Conservation (phyloP, 2,797 vertebrate genomes). For the Anguilla marmorata region DNA sequence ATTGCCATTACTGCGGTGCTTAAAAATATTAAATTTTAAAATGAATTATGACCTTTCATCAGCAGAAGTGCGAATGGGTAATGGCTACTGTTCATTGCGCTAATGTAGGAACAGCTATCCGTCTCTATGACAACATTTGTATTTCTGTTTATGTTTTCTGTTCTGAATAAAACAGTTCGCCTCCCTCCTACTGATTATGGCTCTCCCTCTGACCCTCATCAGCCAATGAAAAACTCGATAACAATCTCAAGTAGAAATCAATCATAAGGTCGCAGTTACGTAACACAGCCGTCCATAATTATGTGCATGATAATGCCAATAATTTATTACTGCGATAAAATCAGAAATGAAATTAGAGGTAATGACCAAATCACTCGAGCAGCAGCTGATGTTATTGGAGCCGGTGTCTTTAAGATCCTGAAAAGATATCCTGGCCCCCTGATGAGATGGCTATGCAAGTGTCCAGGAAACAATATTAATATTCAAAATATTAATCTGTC, state of each 20-base stretch:
- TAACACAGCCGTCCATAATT: not conserved
- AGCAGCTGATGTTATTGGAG: not conserved
- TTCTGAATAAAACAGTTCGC: not conserved
- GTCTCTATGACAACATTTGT: not conserved
- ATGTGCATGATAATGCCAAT: not conserved
- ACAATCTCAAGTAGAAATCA: constrained; percentile 5
- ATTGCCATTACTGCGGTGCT: not conserved
- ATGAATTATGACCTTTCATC: not conserved
- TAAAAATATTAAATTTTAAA: not conserved
- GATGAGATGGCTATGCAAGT: not conserved
- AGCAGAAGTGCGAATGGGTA: not conserved
- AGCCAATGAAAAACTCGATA: constrained; percentile 12
- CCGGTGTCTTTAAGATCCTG: not conserved
- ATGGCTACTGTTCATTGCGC: not conserved
- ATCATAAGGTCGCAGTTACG: not conserved
- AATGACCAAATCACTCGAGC: not conserved
- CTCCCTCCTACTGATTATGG: not conserved
- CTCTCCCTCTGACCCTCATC: not conserved
- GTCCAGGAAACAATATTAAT: not conserved
- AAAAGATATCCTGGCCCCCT: not conserved
- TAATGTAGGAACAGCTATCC: not conserved
- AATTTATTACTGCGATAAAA: not conserved
- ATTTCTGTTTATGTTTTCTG: not conserved
- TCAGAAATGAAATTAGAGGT: not conserved
- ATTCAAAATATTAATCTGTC: not conserved